Percentiles rank a stretch among this genome's conserved stretches.
phyloP scores from a whole-genome alignment of 2,888 invertebrate species.

The Nebria salina region DNA sequence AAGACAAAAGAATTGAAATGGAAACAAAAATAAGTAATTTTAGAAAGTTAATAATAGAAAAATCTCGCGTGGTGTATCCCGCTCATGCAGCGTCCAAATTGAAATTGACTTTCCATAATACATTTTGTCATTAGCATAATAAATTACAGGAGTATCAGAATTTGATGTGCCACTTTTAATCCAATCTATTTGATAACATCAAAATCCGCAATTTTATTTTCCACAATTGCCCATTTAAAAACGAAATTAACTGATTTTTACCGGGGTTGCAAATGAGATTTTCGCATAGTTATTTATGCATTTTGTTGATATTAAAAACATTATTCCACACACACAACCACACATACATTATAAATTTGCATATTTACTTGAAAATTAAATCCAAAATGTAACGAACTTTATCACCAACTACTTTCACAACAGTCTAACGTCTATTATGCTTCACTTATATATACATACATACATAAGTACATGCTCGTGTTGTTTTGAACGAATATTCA shows the following conservation, averaged over 20 bases:
- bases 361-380: background rate
- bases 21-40: background rate
- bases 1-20: too few species aligned
- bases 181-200: background rate
- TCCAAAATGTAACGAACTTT: background rate
- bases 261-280: background rate
- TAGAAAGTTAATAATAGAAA: background rate
- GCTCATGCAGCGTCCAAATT: background rate
- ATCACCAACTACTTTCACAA: too few species aligned
- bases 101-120: background rate
- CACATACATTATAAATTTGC: background rate
- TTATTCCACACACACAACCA: background rate
- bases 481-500: constrained; percentile 30
- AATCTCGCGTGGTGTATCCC: background rate
- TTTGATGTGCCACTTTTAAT: background rate
- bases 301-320: background rate
- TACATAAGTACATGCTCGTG: constrained; percentile 1
- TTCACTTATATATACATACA: background rate
- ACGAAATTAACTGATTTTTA: background rate
- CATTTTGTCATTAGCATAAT: constrained; percentile 1
- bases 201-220: background rate
- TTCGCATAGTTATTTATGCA: background rate
- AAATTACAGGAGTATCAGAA: background rate
- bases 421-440: background rate
- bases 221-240: background rate